Conservation (phyloP, 2,797 vertebrate genomes). For the Champsocephalus esox region DNA sequence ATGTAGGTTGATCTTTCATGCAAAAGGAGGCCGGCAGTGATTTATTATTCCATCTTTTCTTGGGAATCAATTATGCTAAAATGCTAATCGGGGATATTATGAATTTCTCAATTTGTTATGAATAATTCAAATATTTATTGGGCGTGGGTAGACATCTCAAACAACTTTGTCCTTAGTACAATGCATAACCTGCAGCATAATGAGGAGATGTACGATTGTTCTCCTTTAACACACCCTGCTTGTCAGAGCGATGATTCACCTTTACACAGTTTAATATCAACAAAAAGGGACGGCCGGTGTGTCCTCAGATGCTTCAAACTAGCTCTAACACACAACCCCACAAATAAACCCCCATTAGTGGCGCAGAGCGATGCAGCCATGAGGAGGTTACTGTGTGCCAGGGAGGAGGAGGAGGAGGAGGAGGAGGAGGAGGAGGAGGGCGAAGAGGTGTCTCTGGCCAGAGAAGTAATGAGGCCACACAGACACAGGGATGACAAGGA, state of each 20-base stretch:
- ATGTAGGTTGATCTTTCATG: slow-evolving; percentile 70
- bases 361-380: slow-evolving; percentile 19
- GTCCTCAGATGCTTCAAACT: slow-evolving; percentile 41
- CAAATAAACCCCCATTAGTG: slow-evolving; percentile 41
- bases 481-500: slow-evolving; percentile 83
- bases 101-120: slow-evolving; percentile 77
- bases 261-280: slow-evolving; percentile 46
- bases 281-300: slow-evolving; percentile 44
- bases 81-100: slow-evolving; percentile 80
- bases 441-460: slow-evolving; percentile 60
- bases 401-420: neutral
- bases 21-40: slow-evolving; percentile 68
- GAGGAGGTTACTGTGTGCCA: slow-evolving; percentile 39
- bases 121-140: slow-evolving; percentile 83
- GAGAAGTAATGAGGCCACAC: slow-evolving; percentile 79
- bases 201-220: slow-evolving; percentile 57
- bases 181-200: slow-evolving; percentile 65
- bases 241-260: slow-evolving; percentile 41
- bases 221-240: slow-evolving; percentile 37
- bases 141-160: slow-evolving; percentile 66
- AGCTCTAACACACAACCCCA: slow-evolving; percentile 24
- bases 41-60: slow-evolving; percentile 84
- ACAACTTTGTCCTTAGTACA: slow-evolving; percentile 67
- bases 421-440: slow-evolving; percentile 22
- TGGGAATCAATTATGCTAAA: slow-evolving; percentile 82